Conservation (phyloP, 2,797 vertebrate genomes). For the Chanos chanos region DNA sequence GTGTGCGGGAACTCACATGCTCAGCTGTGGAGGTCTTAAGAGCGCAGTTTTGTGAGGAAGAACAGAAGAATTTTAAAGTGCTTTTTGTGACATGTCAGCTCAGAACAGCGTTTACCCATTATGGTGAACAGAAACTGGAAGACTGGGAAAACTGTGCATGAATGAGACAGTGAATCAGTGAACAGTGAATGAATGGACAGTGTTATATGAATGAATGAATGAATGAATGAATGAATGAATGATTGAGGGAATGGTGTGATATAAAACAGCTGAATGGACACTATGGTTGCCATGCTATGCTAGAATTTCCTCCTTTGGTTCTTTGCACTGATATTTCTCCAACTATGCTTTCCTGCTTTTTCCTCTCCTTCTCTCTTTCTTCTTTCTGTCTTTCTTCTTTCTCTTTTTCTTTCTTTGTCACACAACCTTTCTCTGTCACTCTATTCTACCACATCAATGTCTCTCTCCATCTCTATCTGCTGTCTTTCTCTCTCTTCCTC, state of each 20-base stretch:
- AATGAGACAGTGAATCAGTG: constrained; percentile 9
- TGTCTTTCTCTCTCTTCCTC: constrained; percentile 7
- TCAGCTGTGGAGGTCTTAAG: constrained; percentile 46
- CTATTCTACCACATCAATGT: too few species aligned
- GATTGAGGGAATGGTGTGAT: too few species aligned
- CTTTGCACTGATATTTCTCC: too few species aligned
- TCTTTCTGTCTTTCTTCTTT: not conserved
- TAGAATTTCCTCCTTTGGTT: too few species aligned
- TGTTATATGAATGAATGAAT: constrained; percentile 1
- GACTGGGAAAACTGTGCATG: constrained; percentile 13
- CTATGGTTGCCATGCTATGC: too few species aligned
- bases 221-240: not conserved
- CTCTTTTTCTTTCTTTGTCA: not conserved
- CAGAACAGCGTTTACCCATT: constrained; percentile 6
- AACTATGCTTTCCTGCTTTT: not conserved
- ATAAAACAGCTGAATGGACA: too few species aligned
- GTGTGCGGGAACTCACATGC: constrained; percentile 9
- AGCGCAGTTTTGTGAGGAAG: constrained; percentile 35
- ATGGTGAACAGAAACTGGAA: constrained; percentile 6
- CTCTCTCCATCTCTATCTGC: not conserved
- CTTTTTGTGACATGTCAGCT: constrained; percentile 31
- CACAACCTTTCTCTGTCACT: not conserved
- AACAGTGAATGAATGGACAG: not conserved
- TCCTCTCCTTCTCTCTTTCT: not conserved
- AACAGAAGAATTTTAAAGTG: constrained; percentile 39